Evolutionary conservation across 2,797 vertebrate genomes (phyloP).

Genomic region (Ctenochaetus hawaiiensis): DNA sequence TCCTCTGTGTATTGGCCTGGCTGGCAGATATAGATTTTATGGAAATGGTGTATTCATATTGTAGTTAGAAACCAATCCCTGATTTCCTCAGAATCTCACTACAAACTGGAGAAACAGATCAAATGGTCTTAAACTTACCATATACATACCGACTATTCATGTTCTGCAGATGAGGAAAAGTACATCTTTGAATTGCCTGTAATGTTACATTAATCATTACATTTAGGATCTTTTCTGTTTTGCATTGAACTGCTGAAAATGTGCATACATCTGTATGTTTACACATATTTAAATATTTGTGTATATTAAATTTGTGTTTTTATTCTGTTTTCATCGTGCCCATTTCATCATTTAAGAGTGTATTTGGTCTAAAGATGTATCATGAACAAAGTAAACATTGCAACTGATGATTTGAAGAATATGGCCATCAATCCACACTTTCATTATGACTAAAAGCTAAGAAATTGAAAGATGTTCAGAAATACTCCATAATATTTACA

Average conservation of each 20-base stretch:
- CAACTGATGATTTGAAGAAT: constrained; percentile 77
- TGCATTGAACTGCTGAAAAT: constrained; percentile 82
- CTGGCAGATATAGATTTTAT: constrained; percentile 59
- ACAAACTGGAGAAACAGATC: constrained; percentile 55
- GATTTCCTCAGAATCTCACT: constrained; percentile 55
- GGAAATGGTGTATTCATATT: constrained; percentile 53
- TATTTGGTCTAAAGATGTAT: constrained; percentile 94
- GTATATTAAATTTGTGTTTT: constrained; percentile 84
- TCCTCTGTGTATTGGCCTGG: constrained; percentile 65
- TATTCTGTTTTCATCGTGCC: constrained; percentile 84
- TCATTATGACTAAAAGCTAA: too few species aligned
- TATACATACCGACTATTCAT: constrained; percentile 49
- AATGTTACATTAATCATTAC: constrained; percentile 59
- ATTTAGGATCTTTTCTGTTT: constrained; percentile 63
- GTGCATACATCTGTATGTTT: constrained; percentile 78
- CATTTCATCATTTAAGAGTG: constrained; percentile 94
- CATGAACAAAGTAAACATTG: constrained; percentile 94
- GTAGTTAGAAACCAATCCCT: constrained; percentile 58
- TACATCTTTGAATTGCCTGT: constrained; percentile 54
- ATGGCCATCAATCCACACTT: background rate
- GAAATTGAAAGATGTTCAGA: too few species aligned
- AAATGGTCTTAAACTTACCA: constrained; percentile 49
- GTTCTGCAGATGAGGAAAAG: constrained; percentile 51
- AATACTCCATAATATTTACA: too few species aligned
- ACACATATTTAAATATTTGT: constrained; percentile 83